Evolutionary conservation across 2,888 invertebrate species (phyloP).

Genomic region (Habrosyne pyritoides): DNA sequence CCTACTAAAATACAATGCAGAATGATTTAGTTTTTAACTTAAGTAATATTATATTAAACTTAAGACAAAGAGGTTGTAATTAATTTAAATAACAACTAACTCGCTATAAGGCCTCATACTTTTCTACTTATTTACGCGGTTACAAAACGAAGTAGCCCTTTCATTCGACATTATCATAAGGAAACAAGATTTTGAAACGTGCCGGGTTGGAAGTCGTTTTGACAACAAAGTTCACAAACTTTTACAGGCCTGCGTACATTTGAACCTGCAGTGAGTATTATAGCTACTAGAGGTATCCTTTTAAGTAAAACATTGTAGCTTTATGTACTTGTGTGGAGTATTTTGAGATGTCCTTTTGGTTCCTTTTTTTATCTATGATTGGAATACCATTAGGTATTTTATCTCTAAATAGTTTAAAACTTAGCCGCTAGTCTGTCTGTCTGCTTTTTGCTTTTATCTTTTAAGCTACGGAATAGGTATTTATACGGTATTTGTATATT

Average conservation of each 20-base stretch:
- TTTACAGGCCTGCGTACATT: slow-evolving; percentile 1
- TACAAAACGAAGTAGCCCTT: slow-evolving; percentile 1
- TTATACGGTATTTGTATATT: too few relatives aligned
- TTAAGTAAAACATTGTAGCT: neutral
- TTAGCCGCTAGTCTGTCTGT: too few relatives aligned
- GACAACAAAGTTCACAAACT: slow-evolving; percentile 1
- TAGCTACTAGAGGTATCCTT: neutral
- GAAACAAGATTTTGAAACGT: slow-evolving; percentile 1
- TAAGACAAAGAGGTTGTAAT: too few relatives aligned
- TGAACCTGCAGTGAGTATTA: neutral
- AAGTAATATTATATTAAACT: too few relatives aligned
- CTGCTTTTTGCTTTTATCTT: too few relatives aligned
- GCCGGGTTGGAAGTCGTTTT: neutral
- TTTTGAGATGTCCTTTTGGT: neutral
- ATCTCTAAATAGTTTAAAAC: too few relatives aligned
- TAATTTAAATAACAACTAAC: neutral
- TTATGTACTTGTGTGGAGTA: neutral
- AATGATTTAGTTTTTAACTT: too few relatives aligned
- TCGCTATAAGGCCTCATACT: neutral
- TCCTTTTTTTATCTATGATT: neutral
- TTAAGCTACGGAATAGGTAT: too few relatives aligned
- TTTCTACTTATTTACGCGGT: neutral
- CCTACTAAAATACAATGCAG: too few relatives aligned
- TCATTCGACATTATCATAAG: neutral
- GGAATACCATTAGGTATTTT: too few relatives aligned